These are phyloP conservation scores for Xerus rutilus DNA, from an alignment of 2,797 vertebrate genomes.

Conservation along the genomic window DNA sequence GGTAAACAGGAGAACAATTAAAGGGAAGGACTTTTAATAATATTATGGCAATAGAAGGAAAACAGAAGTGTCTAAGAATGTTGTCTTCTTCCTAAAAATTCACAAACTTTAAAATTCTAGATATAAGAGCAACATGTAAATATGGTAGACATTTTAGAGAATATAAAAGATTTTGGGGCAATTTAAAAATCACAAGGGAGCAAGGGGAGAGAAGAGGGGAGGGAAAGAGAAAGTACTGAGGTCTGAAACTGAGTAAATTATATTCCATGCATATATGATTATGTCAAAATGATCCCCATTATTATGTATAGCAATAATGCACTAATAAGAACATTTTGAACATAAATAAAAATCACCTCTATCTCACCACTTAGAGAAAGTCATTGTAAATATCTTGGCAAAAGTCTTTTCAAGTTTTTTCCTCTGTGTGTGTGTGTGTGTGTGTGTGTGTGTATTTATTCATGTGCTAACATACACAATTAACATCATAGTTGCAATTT, in stretches of 20 bases:
- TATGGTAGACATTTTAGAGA: slow-evolving; percentile 14
- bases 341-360: not conserved
- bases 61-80: not conserved
- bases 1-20: not conserved
- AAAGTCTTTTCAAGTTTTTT: not conserved
- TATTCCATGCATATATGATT: too few species aligned
- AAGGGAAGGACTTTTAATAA: not conserved
- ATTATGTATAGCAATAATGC: too few species aligned
- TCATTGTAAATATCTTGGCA: not conserved
- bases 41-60: not conserved
- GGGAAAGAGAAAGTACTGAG: too few species aligned
- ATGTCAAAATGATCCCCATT: too few species aligned
- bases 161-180: not conserved
- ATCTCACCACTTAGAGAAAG: not conserved
- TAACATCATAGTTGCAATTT: not conserved
- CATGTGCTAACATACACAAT: not conserved
- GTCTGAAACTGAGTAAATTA: too few species aligned
- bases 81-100: not conserved
- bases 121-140: not conserved
- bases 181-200: not conserved
- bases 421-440: not conserved
- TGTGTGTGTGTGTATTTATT: not conserved
- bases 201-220: too few species aligned
- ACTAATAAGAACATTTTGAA: too few species aligned
- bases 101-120: slow-evolving; percentile 20